phyloP scores from a whole-genome alignment of 2,113 vertebrate genomes.

The Oryzias javanicus region DNA sequence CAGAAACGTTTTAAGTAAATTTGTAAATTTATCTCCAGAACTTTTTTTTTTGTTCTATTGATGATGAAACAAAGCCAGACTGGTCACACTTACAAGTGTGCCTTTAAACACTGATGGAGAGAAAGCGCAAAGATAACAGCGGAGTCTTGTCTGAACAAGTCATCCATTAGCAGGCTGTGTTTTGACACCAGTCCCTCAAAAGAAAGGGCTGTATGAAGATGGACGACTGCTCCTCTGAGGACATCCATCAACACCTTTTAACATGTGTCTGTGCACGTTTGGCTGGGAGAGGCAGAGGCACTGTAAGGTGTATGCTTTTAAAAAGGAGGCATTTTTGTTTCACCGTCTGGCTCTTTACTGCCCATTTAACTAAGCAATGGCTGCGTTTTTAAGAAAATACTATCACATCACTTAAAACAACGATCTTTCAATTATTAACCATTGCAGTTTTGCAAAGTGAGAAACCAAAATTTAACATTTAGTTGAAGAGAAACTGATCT shows the following conservation, averaged over 20 bases:
- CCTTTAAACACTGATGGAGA: slow-evolving; percentile 19
- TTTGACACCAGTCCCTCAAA: slow-evolving; percentile 68
- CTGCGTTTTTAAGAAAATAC: too few relatives aligned
- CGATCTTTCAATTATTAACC: too few relatives aligned
- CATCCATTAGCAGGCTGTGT: slow-evolving; percentile 60
- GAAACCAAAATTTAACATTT: too few relatives aligned
- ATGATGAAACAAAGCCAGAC: too few relatives aligned
- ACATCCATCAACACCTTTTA: slow-evolving; percentile 71
- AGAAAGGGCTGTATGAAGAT: slow-evolving; percentile 67
- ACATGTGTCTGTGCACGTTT: slow-evolving; percentile 67
- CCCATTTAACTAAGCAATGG: too few relatives aligned
- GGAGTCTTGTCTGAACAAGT: slow-evolving; percentile 67
- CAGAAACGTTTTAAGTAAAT: too few relatives aligned
- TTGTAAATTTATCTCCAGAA: too few relatives aligned
- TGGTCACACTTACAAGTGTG: slow-evolving; percentile 2
- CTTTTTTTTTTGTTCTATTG: too few relatives aligned
- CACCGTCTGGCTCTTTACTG: not conserved
- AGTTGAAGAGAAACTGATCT: too few relatives aligned
- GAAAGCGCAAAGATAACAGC: slow-evolving; percentile 27
- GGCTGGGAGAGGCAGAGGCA: slow-evolving; percentile 21
- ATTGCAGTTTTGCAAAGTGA: too few relatives aligned
- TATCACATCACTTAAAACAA: too few relatives aligned
- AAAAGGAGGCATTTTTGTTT: slow-evolving; percentile 15
- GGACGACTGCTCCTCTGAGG: slow-evolving; percentile 52
- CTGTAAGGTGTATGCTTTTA: slow-evolving; percentile 20